Evolutionary conservation across 1,140 invertebrate species (phyloP).

Genomic region (Drosophila ercepeae): DNA sequence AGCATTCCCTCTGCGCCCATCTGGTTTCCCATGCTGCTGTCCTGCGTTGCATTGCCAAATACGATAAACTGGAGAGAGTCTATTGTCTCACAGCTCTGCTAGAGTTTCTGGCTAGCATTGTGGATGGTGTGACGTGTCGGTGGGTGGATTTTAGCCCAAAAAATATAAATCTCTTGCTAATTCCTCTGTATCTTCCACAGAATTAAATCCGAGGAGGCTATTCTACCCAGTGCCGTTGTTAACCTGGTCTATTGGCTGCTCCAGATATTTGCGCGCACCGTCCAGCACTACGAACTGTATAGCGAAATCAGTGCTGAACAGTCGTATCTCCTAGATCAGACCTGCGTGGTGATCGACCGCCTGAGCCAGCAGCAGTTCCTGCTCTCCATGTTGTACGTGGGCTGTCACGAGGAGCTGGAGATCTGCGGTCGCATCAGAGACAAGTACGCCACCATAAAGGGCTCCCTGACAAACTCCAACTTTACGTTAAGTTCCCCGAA

Average conservation of each 20-base stretch:
- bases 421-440: constrained; percentile 59
- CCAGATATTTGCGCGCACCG: constrained; percentile 89
- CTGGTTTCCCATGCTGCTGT: constrained; percentile 95
- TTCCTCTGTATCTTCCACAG: constrained; percentile 73
- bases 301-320: constrained; percentile 85
- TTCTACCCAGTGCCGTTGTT: constrained; percentile 89
- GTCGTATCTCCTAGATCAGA: constrained; percentile 88
- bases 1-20: constrained; percentile 95
- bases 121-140: constrained; percentile 87
- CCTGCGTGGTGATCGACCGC: constrained; percentile 88
- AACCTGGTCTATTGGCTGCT: constrained; percentile 92
- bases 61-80: constrained; percentile 93
- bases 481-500: constrained; percentile 46
- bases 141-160: constrained; percentile 16
- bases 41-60: constrained; percentile 94
- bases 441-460: constrained; percentile 72
- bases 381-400: constrained; percentile 92
- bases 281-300: constrained; percentile 85
- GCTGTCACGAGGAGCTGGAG: constrained; percentile 88
- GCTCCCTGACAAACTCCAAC: constrained; percentile 66
- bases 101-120: constrained; percentile 93
- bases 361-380: constrained; percentile 90
- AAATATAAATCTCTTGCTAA: neutral
- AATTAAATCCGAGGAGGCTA: constrained; percentile 92
- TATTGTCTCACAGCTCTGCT: constrained; percentile 94